phyloP scores from a whole-genome alignment of 92 coral and sea anemone species.

The Palythoa heliodiscus region DNA sequence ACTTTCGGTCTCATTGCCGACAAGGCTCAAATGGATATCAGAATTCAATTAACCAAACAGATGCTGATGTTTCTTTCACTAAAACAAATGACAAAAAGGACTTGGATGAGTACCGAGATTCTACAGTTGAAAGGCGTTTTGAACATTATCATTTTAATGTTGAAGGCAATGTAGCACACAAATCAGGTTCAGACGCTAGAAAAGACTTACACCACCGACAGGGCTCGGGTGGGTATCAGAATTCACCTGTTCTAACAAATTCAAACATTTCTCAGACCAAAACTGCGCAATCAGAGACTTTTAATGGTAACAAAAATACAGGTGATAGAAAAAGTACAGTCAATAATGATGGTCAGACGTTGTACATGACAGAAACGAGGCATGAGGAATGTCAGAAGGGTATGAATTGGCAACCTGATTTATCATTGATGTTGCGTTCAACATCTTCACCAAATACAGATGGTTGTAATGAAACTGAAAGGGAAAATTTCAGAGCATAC shows the following conservation, averaged over 20 bases:
- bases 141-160: neutral
- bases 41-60: neutral
- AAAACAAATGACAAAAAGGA: neutral
- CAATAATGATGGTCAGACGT: neutral
- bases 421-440: neutral
- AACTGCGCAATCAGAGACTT: neutral
- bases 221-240: conserved; percentile 4
- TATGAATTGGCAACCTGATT: neutral
- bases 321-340: neutral
- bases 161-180: neutral
- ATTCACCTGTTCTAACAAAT: neutral
- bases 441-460: neutral
- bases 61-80: neutral
- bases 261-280: neutral
- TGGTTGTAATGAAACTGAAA: neutral
- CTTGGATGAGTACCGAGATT: neutral
- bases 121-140: neutral
- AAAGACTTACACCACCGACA: neutral
- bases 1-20: neutral
- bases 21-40: neutral
- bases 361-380: neutral
- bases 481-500: neutral
- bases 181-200: neutral
- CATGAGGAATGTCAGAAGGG: neutral
- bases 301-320: neutral